Percentiles rank a stretch among this genome's conserved stretches.
These are phyloP conservation scores for Lepus townsendii DNA, from an alignment of 2,797 vertebrate species.

Conservation along the genomic window DNA sequence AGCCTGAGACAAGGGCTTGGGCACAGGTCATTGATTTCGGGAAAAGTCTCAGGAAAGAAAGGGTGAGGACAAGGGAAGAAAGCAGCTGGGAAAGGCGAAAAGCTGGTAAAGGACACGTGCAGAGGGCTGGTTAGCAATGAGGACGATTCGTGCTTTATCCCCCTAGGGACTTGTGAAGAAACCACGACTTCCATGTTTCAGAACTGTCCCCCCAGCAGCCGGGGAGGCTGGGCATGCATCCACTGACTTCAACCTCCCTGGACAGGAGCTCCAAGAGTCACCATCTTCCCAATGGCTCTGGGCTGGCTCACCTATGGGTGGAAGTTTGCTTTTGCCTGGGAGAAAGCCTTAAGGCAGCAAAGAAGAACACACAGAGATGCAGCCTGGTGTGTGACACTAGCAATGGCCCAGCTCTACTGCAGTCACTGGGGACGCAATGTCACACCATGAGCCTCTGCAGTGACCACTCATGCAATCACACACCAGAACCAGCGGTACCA, in stretches of 20 bases:
- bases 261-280: background rate
- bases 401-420: background rate
- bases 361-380: background rate
- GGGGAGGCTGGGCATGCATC: background rate
- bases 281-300: background rate
- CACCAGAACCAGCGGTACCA: background rate
- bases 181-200: background rate
- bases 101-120: background rate
- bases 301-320: background rate
- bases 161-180: background rate
- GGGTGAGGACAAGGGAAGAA: background rate
- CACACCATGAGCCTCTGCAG: background rate
- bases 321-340: background rate
- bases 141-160: background rate
- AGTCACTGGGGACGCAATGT: too few relatives aligned
- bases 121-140: background rate
- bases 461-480: background rate
- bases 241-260: background rate
- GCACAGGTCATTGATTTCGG: background rate
- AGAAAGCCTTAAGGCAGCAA: background rate
- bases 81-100: background rate
- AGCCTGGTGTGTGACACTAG: rapidly evolving
- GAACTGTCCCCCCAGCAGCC: background rate
- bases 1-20: background rate
- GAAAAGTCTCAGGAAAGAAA: background rate